Conservation (phyloP, 2,888 invertebrate species). For the Dryococelus australis region DNA sequence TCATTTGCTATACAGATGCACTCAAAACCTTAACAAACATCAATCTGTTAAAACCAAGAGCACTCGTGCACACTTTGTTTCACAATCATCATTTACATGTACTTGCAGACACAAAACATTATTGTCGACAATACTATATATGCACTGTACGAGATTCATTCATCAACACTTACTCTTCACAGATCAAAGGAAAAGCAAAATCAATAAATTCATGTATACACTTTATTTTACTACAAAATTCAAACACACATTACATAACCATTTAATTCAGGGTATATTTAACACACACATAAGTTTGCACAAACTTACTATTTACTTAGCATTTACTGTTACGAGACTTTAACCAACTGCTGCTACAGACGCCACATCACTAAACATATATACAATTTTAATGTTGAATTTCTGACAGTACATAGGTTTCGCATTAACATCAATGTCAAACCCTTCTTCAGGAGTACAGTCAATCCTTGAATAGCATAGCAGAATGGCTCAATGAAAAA, state of each 20-base stretch:
- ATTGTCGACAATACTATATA: neutral
- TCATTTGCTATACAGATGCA: too few species aligned
- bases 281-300: neutral
- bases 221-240: neutral
- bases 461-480: neutral
- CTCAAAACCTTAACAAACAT: too few species aligned
- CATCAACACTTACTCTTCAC: neutral
- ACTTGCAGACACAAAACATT: neutral
- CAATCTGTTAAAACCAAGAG: too few species aligned
- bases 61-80: neutral
- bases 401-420: neutral
- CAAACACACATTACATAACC: neutral
- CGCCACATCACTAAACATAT: neutral
- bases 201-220: neutral
- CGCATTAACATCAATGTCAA: neutral
- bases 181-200: neutral
- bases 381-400: neutral
- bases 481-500: neutral
- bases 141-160: neutral
- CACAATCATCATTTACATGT: neutral
- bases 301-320: neutral
- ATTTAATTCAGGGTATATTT: neutral
- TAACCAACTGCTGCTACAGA: neutral
- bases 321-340: neutral
- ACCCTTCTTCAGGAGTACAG: neutral